phyloP scores from a whole-genome alignment of 1,140 invertebrate genomes.

The Drosophila nigrodunni region DNA sequence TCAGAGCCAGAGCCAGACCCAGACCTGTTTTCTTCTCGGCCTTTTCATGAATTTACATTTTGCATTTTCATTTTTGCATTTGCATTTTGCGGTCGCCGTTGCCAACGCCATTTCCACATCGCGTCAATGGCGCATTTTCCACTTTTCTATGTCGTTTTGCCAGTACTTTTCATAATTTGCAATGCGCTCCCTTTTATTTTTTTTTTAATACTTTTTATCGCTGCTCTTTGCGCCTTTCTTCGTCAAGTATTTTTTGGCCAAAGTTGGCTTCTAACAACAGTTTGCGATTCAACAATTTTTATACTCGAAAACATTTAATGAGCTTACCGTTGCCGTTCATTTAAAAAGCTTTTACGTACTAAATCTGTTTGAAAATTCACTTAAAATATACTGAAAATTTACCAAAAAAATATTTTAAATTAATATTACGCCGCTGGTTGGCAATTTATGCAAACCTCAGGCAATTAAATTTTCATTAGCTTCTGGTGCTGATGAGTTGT shows the following conservation, averaged over 20 bases:
- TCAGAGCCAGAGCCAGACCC: conserved; percentile 9
- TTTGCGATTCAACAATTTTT: conserved; percentile 26
- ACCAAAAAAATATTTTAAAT: conserved; percentile 25
- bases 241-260: conserved; percentile 57
- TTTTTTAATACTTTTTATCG: conserved; percentile 15
- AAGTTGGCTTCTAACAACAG: conserved; percentile 43
- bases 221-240: conserved; percentile 61
- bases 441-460: conserved; percentile 60
- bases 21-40: conserved; percentile 56
- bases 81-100: conserved; percentile 44
- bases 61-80: conserved; percentile 56
- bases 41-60: conserved; percentile 74
- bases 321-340: conserved; percentile 28
- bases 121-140: conserved; percentile 47
- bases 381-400: conserved; percentile 30
- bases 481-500: conserved; percentile 14
- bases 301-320: conserved; percentile 52
- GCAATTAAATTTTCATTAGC: conserved; percentile 76
- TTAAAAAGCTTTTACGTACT: conserved; percentile 7
- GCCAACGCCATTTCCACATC: conserved; percentile 10
- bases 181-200: conserved; percentile 27
- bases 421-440: conserved; percentile 21
- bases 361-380: background rate
- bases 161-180: conserved; percentile 70
- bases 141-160: conserved; percentile 38